Conservation (phyloP, 2,113 vertebrate species). For the Daubentonia madagascariensis region DNA sequence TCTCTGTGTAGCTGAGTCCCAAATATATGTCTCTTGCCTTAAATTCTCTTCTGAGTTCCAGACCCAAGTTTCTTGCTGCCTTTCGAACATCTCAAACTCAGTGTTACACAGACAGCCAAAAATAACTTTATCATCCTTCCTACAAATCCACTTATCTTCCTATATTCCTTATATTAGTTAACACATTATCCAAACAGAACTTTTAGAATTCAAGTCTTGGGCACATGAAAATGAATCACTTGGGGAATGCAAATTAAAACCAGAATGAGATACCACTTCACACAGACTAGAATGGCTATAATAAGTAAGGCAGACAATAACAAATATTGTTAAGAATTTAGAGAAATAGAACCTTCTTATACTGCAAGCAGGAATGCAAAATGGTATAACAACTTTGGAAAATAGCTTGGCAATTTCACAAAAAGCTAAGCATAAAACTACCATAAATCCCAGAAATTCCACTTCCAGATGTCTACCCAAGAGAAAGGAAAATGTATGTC, state of each 20-base stretch:
- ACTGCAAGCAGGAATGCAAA: background rate
- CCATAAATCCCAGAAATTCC: background rate
- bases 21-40: background rate
- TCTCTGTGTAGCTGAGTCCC: background rate
- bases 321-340: background rate
- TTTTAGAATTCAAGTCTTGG: background rate
- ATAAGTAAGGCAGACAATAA: background rate
- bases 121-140: background rate
- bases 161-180: background rate
- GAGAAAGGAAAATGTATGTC: background rate
- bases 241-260: conserved; percentile 13
- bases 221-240: background rate
- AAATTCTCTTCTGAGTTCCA: background rate
- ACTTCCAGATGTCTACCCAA: background rate
- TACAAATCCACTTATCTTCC: background rate
- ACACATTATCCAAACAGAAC: background rate
- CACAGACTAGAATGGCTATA: background rate
- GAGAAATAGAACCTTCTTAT: background rate
- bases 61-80: background rate
- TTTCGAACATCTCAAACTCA: background rate
- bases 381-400: background rate
- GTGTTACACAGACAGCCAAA: background rate
- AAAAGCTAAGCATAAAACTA: background rate
- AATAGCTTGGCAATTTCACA: background rate
- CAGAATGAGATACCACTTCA: background rate